Evolutionary conservation across 2,113 vertebrate species (phyloP), one percentile per base, ranked within the genome.

Genomic region (Oncorhynchus mykiss): DNA sequence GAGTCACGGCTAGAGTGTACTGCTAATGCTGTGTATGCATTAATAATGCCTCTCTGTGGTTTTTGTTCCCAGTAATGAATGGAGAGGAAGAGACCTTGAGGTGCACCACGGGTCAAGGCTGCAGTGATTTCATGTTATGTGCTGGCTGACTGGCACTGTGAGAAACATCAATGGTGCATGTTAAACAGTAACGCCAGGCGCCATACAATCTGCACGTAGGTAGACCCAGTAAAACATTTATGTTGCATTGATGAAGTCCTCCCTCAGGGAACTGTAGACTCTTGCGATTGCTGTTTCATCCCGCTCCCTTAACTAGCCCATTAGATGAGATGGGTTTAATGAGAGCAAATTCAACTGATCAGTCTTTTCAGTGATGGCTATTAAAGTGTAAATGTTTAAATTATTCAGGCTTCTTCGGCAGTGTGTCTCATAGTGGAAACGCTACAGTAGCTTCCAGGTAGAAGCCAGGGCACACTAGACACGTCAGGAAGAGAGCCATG

Each of bases 201-300:
- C 79, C 75, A 84, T 81, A 72, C 83, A 82, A 90, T 88, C 78
- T 85, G 71, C 72, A 79, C 70, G 76, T 84, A 89, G 85, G 85
- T 86, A 88, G 86, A 87, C 39, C 49, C 24, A 70, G 82, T 92
- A 78, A 91, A 91, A 91, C 88, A 92, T 91, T 92, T 90, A 92
- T 90, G 87, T 91, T 89, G 57, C 82, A 79, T 82, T 89, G 87
- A 89, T 84, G 86, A 84, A 86, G 82, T 84, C 78, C 80, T 84
- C 87, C 86, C 87, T 76, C 24, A 80, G 83, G 89, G 84, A 57
- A 39, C 25, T 75, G 80, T 78, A 78, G 83, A 85, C 75, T 75
- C 80, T 74, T 57, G 51, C 88, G 88, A 89, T 85, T 90, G 86
- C 89, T 82, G 85, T 87, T 91, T 75, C 77, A 86, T 82, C 80